These are phyloP conservation scores for Scophthalmus maximus DNA, from an alignment of 2,113 vertebrate genomes.

Conservation along the genomic window DNA sequence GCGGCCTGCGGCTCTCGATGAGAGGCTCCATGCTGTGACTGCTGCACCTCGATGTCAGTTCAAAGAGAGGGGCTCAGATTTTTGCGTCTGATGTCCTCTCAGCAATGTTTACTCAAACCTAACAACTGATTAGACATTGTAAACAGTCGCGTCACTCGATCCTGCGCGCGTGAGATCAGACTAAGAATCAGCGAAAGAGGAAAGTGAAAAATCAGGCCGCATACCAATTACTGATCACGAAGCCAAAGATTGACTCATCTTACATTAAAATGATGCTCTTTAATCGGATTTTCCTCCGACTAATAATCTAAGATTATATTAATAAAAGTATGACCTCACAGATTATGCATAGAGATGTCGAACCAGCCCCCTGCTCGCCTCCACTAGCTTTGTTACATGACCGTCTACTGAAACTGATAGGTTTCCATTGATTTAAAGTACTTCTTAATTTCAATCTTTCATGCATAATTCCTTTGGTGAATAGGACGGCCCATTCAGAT, in stretches of 20 bases:
- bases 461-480: background rate
- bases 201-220: constrained; percentile 23
- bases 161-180: constrained; percentile 70
- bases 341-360: background rate
- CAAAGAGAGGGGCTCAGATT: constrained; percentile 62
- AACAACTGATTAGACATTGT: constrained; percentile 70
- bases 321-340: too few relatives aligned
- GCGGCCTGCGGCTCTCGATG: constrained; percentile 30
- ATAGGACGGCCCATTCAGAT: too few relatives aligned
- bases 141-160: constrained; percentile 71
- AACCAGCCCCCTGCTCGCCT: background rate
- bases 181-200: constrained; percentile 53
- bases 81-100: constrained; percentile 69
- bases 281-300: background rate
- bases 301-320: background rate
- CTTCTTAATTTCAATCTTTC: background rate
- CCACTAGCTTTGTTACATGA: background rate
- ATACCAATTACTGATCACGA: constrained; percentile 20
- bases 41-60: constrained; percentile 32
- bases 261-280: constrained; percentile 8
- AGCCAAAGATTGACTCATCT: constrained; percentile 33
- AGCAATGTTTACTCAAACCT: constrained; percentile 64
- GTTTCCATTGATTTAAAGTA: background rate
- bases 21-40: constrained; percentile 34
- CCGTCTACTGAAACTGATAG: too few relatives aligned